Percentiles rank a stretch among this genome's conserved stretches.
phyloP scores from a whole-genome alignment of 1,140 invertebrate genomes.

The Triops longicaudatus region DNA sequence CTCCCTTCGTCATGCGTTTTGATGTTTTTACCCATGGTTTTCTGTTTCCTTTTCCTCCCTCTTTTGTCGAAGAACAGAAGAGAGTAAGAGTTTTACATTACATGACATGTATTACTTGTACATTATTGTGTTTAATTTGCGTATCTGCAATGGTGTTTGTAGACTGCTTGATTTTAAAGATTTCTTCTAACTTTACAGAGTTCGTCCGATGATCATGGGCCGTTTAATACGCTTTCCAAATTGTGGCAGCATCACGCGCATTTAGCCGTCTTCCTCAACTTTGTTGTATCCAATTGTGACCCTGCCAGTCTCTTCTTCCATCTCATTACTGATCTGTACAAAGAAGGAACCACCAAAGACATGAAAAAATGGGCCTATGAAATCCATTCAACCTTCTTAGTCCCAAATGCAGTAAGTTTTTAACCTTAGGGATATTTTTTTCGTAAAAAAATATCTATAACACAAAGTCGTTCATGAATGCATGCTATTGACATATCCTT shows the following conservation, averaged over 20 bases:
- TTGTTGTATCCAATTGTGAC: slow-evolving; percentile 74
- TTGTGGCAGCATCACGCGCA: slow-evolving; percentile 67
- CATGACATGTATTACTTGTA: too few relatives aligned
- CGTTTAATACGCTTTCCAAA: slow-evolving; percentile 63
- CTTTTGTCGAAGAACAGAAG: slow-evolving; percentile 28
- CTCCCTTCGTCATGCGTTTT: slow-evolving; percentile 23
- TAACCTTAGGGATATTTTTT: slow-evolving; percentile 22
- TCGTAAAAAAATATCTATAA: slow-evolving; percentile 2
- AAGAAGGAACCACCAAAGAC: slow-evolving; percentile 74
- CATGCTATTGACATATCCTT: slow-evolving; percentile 28
- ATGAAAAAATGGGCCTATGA: slow-evolving; percentile 96
- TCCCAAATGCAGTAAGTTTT: slow-evolving; percentile 67
- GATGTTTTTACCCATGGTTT: slow-evolving; percentile 26
- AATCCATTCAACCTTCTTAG: slow-evolving; percentile 91
- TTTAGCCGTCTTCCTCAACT: slow-evolving; percentile 81
- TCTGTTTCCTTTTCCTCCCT: slow-evolving; percentile 28
- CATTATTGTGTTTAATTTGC: too few relatives aligned
- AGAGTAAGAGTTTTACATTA: too few relatives aligned
- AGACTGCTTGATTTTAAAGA: neutral
- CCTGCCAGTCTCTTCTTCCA: slow-evolving; percentile 80
- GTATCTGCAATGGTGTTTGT: too few relatives aligned
- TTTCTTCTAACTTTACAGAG: slow-evolving; percentile 39
- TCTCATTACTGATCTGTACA: slow-evolving; percentile 74
- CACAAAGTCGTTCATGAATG: neutral
- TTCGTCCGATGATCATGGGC: slow-evolving; percentile 64